These are phyloP conservation scores for Yponomeuta malinellus DNA, from an alignment of 2,888 invertebrate species.

Conservation along the genomic window DNA sequence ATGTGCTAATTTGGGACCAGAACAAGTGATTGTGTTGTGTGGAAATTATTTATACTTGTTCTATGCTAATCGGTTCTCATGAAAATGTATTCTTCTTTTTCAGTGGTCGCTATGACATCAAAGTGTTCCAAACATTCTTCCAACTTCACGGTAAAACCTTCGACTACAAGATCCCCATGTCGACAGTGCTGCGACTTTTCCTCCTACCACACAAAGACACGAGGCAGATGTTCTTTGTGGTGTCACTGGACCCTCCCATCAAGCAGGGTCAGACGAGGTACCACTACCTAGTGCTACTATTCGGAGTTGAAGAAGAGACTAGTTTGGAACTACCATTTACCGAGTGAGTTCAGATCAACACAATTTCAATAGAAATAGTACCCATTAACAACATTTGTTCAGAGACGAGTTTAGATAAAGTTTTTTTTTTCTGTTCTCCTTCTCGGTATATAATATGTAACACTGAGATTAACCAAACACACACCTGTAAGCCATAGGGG, in stretches of 20 bases:
- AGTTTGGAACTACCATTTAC: slow-evolving; percentile 93
- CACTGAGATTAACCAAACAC: no score
- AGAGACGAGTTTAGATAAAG: no score
- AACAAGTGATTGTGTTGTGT: no score
- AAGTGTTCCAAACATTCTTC: slow-evolving; percentile 85
- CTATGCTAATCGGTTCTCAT: neutral
- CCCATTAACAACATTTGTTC: no score
- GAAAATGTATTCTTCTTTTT: slow-evolving; percentile 35
- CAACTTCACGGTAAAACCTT: slow-evolving; percentile 96
- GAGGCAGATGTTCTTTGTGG: slow-evolving; percentile 98
- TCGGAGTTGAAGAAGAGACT: slow-evolving; percentile 95
- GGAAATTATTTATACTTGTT: no score
- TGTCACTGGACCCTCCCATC: slow-evolving; percentile 98
- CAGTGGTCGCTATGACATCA: slow-evolving; percentile 97
- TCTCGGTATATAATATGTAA: no score
- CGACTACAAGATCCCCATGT: slow-evolving; percentile 99
- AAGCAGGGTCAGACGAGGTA: slow-evolving; percentile 99
- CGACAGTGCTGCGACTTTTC: slow-evolving; percentile 95
- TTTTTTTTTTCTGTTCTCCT: no score
- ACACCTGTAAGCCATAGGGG: no score
- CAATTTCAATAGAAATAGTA: neutral
- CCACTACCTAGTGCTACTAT: slow-evolving; percentile 95
- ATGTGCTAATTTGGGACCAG: no score
- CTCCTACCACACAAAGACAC: slow-evolving; percentile 97
- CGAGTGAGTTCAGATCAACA: slow-evolving; percentile 79